Base-by-base conservation (phyloP, 2,888 invertebrate species). In the Cremastinae sp. region DNA sequence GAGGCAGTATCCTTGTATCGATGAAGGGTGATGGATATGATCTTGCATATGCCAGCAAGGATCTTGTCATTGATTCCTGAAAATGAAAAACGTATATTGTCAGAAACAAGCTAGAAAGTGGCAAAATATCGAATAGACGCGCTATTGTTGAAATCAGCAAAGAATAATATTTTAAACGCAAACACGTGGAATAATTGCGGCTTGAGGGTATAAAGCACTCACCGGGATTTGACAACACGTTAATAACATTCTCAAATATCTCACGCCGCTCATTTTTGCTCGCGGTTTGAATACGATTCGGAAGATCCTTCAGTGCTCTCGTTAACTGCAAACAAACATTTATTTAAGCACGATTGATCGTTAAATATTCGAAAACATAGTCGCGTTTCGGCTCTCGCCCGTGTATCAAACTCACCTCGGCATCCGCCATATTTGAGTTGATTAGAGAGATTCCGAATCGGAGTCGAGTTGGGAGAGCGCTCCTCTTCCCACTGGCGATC, bases 1-100 rank as follows among this genome's bases (percentile, higher is more conserved):
- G 97, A 97, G 64, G 93, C 91, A 41, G 93, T 92, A 89, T 97
- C 97, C 83, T 94, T 92, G 87, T 97, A 97, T 81, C 95, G 92
- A 74, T 94, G 94, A 79, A 97, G 90, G 0, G 96, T 96, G 70
- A 94, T 92, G 36, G 94, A 93, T 82, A 97, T 90, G 72, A 95
- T 92, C 85, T 95, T 94, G 85, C 96, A 96, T 70, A 97, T 93
- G 77, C 94, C 96, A 81, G 94, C 93, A 51, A 96, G 92, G 69
- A 95, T 94, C 82, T 93, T 92, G 82, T 96, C 95, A 83, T 94
- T 95, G 77, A 96, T 93, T 79, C 94, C 97, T 97, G 85, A 5
- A 90, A 91, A 38, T 73, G 66, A 8, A 2, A 45, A 76, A 43
- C 20, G 45, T 54, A 70, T 51, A 10, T 28, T 28, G 28, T 28